These are phyloP conservation scores for Vipera ursinii DNA, from an alignment of 2,797 vertebrate genomes.

Conservation along the genomic window DNA sequence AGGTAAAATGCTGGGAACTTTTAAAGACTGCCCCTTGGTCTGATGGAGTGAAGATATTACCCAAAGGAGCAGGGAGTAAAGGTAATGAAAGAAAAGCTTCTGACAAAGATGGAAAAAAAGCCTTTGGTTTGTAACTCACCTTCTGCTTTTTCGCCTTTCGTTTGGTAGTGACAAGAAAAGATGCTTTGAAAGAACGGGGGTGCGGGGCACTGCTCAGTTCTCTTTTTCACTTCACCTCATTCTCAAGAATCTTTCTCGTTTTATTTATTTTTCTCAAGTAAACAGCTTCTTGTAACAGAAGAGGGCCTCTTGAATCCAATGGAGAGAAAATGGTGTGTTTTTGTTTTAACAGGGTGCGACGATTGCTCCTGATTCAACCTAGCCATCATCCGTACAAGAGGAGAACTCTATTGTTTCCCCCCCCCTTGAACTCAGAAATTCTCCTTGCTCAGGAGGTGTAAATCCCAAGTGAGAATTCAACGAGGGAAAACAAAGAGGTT, in stretches of 20 bases:
- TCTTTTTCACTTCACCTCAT: neutral
- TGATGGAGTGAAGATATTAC: slow-evolving; percentile 9
- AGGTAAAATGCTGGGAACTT: neutral
- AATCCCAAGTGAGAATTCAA: neutral
- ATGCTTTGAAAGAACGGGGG: slow-evolving; percentile 6
- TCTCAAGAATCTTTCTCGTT: slow-evolving; percentile 5
- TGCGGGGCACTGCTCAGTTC: neutral
- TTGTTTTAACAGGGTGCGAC: neutral
- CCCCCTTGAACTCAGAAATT: no score
- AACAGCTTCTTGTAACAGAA: slow-evolving; percentile 11
- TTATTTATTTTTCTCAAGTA: neutral
- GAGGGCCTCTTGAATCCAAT: slow-evolving; percentile 3
- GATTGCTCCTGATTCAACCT: neutral
- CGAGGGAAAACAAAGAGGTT: neutral
- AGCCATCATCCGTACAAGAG: neutral
- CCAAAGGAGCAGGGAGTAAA: neutral
- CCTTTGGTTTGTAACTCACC: slow-evolving; percentile 3
- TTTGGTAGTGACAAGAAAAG: slow-evolving; percentile 32
- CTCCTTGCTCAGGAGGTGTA: neutral
- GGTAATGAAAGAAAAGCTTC: neutral
- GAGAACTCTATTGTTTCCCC: neutral
- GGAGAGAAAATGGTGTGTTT: slow-evolving; percentile 15
- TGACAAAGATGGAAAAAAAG: slow-evolving; percentile 15
- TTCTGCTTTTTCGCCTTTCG: neutral
- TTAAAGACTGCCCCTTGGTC: neutral